Conservation (phyloP, 2,888 invertebrate species). For the Hemithea aestivaria region DNA sequence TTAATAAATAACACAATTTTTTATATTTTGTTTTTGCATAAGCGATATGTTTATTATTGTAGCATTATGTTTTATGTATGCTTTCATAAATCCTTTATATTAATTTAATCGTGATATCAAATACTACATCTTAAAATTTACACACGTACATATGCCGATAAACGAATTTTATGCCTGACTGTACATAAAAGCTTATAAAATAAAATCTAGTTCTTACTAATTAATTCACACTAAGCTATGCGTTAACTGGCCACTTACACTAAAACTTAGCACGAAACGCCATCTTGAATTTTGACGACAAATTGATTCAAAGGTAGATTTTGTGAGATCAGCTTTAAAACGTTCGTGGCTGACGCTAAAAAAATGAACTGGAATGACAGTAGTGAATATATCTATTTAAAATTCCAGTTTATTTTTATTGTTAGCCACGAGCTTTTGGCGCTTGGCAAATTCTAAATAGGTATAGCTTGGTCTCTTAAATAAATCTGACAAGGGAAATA, state of each 20-base stretch:
- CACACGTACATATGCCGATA: conserved; percentile 63
- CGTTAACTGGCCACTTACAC: conserved; percentile 56
- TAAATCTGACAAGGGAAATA: no score
- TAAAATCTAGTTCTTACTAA: conserved; percentile 69
- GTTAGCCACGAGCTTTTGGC: no score
- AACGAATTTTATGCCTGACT: conserved; percentile 69
- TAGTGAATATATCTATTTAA: no score
- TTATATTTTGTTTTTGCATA: conserved; percentile 54
- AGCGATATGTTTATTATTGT: conserved; percentile 78
- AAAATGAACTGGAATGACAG: no score
- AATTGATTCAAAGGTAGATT: no score
- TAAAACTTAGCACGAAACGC: conserved; percentile 37
- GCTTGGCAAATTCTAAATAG: no score
- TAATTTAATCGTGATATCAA: conserved; percentile 68
- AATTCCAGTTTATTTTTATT: no score
- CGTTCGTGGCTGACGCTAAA: no score
- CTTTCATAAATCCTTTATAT: conserved; percentile 40
- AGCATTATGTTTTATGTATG: conserved; percentile 64
- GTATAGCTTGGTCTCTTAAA: no score
- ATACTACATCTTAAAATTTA: conserved; percentile 71
- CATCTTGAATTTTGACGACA: no score
- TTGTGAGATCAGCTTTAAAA: no score
- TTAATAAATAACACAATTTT: conserved; percentile 37
- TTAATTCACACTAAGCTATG: conserved; percentile 71
- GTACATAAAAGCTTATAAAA: conserved; percentile 76